Evolutionary conservation across 2,888 invertebrate species (phyloP), one percentile per base, ranked within the genome.

Genomic region (Leptopilina drosophilae): DNA sequence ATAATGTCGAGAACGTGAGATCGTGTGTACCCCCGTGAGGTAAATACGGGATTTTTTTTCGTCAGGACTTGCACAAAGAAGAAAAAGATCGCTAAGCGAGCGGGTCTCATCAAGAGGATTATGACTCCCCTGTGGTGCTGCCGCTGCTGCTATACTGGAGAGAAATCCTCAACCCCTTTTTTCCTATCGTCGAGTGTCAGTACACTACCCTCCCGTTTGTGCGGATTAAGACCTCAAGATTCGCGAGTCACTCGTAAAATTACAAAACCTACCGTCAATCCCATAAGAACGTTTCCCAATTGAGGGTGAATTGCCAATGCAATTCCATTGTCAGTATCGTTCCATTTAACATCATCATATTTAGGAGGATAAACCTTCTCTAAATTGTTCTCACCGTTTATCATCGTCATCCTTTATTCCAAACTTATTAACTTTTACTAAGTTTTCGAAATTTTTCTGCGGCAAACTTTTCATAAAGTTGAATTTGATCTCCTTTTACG

Each of bases 221-320:
- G 20, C 77, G 80, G 87, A 86, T 86, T 87, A 86, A 82, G 80
- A 82, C 81, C 78, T 85, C 83, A 78, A 84, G 84, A 84, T 87
- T 87, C 82, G 82, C 84, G 83, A 83, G 85, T 85, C 85, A 83
- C 78, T 81, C 78, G 82, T 80, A 85, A 86, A 87, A 86, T 87
- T 87, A 85, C 84, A 67, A 42, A 42, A 56, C 33, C 59, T 81
- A 87, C 82, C 84, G 40, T 64, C 26, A 64, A 33, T 26, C 64
- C 11, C 33, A 64, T 40, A 12, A 64, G 20, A 20, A 40, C 33
- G 15, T 64, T 33, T 64, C 40, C 14, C 62, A 15, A n/a, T 62
- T 20, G 15, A 5, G 15, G 33, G 33, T 33, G 33, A 33, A 33
- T 33, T 33, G 42, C 42, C 42, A 42, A 42, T 42, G 42, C 42